Evolutionary conservation across 2,797 vertebrate genomes (phyloP), one percentile per base, ranked within the genome.

Genomic region (Acanthiza pusilla): DNA sequence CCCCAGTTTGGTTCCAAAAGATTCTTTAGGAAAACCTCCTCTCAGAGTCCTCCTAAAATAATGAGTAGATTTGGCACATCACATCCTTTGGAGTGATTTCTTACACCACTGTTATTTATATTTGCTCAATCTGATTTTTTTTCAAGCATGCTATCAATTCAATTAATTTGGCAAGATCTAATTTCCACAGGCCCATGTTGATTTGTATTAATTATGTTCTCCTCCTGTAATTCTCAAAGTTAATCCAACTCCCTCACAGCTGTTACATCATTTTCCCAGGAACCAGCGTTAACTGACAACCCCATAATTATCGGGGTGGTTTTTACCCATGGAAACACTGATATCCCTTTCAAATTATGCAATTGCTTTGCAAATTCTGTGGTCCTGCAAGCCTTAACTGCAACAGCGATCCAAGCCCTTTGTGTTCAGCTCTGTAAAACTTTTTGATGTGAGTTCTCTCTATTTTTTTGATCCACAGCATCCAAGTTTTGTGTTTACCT

Each of bases 241-340:
- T 53, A 89, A 86, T 76, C 71, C 50, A 57, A 50, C 81, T 86
- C 85, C 47, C 22, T 87, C 47, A 16, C 62, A 75, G 63, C 43
- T 81, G n/a, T 91, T 85, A 14, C 25, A 70, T 51, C 57, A 66
- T 62, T 85, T 92, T 89, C 74, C 74, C 48, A 62, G 87, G 70
- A 63, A 85, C 16, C 9, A 0, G 42, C 29, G 10, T 12, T 61
- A 76, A 26, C 22, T 23, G 65, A 36, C 71, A 82, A 73, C 38
- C 55, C 82, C 25, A 1, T 67, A 48, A 79, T 62, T 85, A 76
- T 38, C 1, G 0, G 26, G 27, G 17, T n/a, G n/a, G 17, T 27
- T 14, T 36, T 75, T 23, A 40, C 71, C 38, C 67, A 4, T 4
- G 29, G 32, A 63, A 89, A 63, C 53, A 6, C 6, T 21, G 32